A percentile compares a stretch with the other conserved stretches of the same genome.
Conservation (phyloP, 2,797 vertebrate genomes). For the Jordanella pulchra region DNA sequence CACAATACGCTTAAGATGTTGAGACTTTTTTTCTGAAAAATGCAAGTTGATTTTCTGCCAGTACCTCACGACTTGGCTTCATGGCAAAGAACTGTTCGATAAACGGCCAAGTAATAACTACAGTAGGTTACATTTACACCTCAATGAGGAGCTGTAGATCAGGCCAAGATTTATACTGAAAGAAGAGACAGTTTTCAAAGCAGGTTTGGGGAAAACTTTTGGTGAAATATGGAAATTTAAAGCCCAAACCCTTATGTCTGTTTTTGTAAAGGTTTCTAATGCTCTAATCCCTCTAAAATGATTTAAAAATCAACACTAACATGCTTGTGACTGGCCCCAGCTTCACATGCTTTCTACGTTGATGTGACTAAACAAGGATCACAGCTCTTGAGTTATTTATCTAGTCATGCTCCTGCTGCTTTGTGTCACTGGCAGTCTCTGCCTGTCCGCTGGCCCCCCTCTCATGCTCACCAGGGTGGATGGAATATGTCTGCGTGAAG, state of each 20-base stretch:
- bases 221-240: neutral
- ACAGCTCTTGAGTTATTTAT: constrained; percentile 28
- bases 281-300: neutral
- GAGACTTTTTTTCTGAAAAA: neutral
- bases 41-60: neutral
- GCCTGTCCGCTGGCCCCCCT: constrained; percentile 28
- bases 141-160: too few species aligned
- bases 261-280: neutral
- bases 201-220: neutral
- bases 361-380: constrained; percentile 1
- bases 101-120: neutral
- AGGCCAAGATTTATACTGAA: neutral
- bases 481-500: constrained; percentile 46
- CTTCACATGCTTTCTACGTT: neutral
- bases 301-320: neutral
- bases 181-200: neutral
- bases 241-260: neutral
- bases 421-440: constrained; percentile 21
- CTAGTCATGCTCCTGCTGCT: constrained; percentile 39
- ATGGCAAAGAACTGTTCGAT: constrained; percentile 5
- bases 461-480: constrained; percentile 50
- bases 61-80: neutral
- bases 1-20: neutral
- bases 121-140: neutral
- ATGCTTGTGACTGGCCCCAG: neutral